A percentile compares a stretch with the other conserved stretches of the same genome.
phyloP scores from a whole-genome alignment of 2,888 invertebrate genomes.

The Ganaspis brasiliensis region DNA sequence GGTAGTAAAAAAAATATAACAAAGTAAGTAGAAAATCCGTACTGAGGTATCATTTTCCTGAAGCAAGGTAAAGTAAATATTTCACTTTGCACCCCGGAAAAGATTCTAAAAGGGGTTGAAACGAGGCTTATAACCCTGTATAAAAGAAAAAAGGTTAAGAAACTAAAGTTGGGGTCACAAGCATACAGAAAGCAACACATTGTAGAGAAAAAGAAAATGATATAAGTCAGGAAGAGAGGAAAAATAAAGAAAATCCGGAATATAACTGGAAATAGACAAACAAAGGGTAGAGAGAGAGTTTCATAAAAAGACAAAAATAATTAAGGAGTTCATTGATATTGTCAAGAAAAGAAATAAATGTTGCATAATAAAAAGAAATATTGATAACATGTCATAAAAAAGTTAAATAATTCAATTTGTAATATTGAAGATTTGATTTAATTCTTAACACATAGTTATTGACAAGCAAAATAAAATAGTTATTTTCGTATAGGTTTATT shows the following conservation, averaged over 20 bases:
- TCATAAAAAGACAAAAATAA: background rate
- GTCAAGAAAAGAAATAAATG: background rate
- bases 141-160: constrained; percentile 21
- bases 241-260: background rate
- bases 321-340: background rate
- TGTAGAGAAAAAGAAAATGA: background rate
- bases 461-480: no score
- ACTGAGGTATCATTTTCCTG: constrained; percentile 12
- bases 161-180: constrained; percentile 16
- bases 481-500: no score
- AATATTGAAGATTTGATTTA: no score
- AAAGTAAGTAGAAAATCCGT: background rate
- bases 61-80: constrained; percentile 23
- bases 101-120: constrained; percentile 28
- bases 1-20: background rate
- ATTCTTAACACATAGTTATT: no score
- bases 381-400: background rate
- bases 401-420: background rate
- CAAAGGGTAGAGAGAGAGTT: background rate
- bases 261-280: constrained; percentile 6
- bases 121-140: constrained; percentile 16
- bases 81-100: constrained; percentile 29
- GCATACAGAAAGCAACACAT: constrained; percentile 15
- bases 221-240: background rate
- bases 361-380: no score